Base-by-base conservation (phyloP, 2,797 vertebrate species). In the Labroides dimidiatus region DNA sequence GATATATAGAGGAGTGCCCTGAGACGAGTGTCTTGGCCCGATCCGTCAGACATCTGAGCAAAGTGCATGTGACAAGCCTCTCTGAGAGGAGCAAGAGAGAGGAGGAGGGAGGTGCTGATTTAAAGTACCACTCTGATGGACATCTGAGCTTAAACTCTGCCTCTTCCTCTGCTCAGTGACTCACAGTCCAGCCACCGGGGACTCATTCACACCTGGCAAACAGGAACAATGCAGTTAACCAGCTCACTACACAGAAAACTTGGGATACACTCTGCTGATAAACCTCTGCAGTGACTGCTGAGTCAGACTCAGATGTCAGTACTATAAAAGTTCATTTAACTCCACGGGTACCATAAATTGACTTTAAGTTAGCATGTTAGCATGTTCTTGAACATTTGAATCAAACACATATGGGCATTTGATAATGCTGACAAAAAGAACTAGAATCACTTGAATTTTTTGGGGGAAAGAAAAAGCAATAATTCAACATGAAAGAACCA, bases 21-120 rank as follows among this genome's bases (percentile, higher is more conserved):
- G 94, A 95, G 95, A 95, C 92, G 92, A 95, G 91, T 95, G 95
- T 96, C 95, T 95, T 93, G 84, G 87, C 92, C 87, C 84, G 93
- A 94, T 95, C 94, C 93, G 93, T 96, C 95, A 96, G 92, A 91
- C 91, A 87, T 95, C 95, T 94, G 82, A 69, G 82, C 81, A 92
- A 93, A 95, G 93, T 92, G 91, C 90, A 94, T 89, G 88, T 89
- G 90, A 78, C 87, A 89, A 84, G 86, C 73, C 69, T 76, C 81
- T 85, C 83, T 78, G 61, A 86, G 85, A 89, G 89, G 79, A 89
- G 80, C 80, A 78, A 81, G 79, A 79, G 66, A 45, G 68, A 59
- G 53, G 71, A 64, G 64, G 75, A 83, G 72, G 62, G 68, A 49
- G 60, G 59, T 30, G 50, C 49, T 85, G 81, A 87, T 87, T 84